These are phyloP conservation scores for Vidua macroura DNA, from an alignment of 2,113 vertebrate species.

Conservation along the genomic window DNA sequence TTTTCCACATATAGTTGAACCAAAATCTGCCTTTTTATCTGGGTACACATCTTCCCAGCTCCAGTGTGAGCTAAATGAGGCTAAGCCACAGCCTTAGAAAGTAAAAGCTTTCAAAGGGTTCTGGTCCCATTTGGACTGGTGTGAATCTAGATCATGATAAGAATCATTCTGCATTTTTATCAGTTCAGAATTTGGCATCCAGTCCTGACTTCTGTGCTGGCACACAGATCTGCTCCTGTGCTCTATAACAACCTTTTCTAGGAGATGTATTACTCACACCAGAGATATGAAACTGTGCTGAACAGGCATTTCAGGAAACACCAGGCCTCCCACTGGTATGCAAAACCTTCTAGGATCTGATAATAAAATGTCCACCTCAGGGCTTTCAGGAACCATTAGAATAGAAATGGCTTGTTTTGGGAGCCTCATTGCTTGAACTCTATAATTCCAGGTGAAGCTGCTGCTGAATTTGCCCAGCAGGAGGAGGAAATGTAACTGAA, in stretches of 20 bases:
- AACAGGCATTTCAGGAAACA: constrained; percentile 42
- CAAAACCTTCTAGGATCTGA: neutral
- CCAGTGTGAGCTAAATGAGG: neutral
- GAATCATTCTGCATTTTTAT: neutral
- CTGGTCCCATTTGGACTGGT: neutral
- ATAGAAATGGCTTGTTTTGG: neutral
- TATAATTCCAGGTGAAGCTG: constrained; percentile 30
- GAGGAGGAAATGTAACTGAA: constrained; percentile 54
- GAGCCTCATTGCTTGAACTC: neutral
- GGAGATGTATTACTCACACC: neutral
- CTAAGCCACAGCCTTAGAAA: neutral
- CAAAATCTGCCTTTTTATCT: neutral
- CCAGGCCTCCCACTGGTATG: constrained; percentile 2
- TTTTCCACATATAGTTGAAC: neutral
- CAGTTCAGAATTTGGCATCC: neutral
- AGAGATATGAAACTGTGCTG: neutral
- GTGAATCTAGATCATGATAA: neutral
- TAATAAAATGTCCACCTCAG: constrained; percentile 1
- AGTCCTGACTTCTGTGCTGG: neutral
- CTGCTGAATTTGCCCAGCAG: constrained; percentile 26
- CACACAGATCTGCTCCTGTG: neutral
- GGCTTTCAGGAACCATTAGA: neutral
- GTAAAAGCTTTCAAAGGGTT: neutral
- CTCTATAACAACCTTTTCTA: neutral
- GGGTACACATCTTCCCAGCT: neutral